phyloP scores from a whole-genome alignment of 2,888 invertebrate genomes.

The Pollenia angustigena region DNA sequence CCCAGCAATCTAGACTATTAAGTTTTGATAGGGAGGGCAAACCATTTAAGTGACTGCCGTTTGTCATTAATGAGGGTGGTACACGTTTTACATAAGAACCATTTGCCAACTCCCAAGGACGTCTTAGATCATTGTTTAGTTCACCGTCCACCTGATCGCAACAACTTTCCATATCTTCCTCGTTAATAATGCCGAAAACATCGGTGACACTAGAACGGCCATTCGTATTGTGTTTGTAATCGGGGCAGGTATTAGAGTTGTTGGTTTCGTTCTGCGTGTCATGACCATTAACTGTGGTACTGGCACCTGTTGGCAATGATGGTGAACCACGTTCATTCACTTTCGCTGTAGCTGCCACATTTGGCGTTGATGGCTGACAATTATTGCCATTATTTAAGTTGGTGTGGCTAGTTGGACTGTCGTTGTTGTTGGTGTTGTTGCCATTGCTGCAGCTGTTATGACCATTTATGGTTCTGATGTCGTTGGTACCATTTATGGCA shows the following conservation, averaged over 20 bases:
- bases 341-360: slow-evolving; percentile 75
- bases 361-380: slow-evolving; percentile 67
- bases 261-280: slow-evolving; percentile 55
- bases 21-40: slow-evolving; percentile 80
- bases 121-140: slow-evolving; percentile 63
- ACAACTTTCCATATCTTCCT: slow-evolving; percentile 69
- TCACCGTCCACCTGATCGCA: slow-evolving; percentile 71
- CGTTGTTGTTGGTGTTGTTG: slow-evolving; percentile 35
- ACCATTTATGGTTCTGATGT: slow-evolving; percentile 72
- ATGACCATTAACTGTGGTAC: slow-evolving; percentile 67
- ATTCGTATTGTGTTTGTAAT: slow-evolving; percentile 47
- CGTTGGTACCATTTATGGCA: slow-evolving; percentile 74
- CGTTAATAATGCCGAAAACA: slow-evolving; percentile 76
- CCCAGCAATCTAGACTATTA: slow-evolving; percentile 92
- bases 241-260: slow-evolving; percentile 61
- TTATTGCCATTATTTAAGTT: slow-evolving; percentile 60
- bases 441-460: slow-evolving; percentile 49
- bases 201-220: slow-evolving; percentile 65
- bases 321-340: slow-evolving; percentile 75
- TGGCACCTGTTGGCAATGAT: slow-evolving; percentile 75
- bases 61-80: slow-evolving; percentile 70
- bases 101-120: slow-evolving; percentile 74
- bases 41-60: slow-evolving; percentile 59
- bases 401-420: slow-evolving; percentile 9
- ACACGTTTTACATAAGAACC: slow-evolving; percentile 69